Percentiles rank a stretch among this genome's conserved stretches.
These are phyloP conservation scores for Chalcis sispes DNA, from an alignment of 2,888 invertebrate genomes.

Conservation along the genomic window DNA sequence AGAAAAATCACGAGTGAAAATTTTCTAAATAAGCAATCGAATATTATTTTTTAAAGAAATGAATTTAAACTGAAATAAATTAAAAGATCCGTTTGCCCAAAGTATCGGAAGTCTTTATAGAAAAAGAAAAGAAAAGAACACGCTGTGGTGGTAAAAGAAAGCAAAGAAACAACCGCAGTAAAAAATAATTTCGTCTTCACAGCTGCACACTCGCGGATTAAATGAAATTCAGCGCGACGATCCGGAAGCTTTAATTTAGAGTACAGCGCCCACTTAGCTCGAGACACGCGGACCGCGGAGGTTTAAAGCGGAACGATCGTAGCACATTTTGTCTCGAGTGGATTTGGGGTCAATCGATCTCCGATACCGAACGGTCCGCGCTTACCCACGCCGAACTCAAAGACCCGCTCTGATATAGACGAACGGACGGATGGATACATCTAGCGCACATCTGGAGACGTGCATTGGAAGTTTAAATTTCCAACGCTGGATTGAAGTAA, in stretches of 20 bases:
- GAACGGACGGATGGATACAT: slow-evolving; percentile 8
- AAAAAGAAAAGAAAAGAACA: neutral
- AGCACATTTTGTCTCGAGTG: slow-evolving; percentile 33
- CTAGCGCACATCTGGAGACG: neutral
- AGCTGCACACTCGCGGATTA: neutral
- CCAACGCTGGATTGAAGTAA: slow-evolving; percentile 15
- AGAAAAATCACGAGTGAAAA: too few species aligned
- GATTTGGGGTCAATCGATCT: slow-evolving; percentile 32
- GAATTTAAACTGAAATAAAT: too few species aligned
- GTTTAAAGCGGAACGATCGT: slow-evolving; percentile 11
- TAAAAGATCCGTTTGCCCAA: too few species aligned
- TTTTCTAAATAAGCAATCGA: too few species aligned
- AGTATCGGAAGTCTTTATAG: neutral
- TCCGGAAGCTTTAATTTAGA: slow-evolving; percentile 21
- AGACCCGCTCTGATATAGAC: slow-evolving; percentile 6
- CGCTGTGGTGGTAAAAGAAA: too few species aligned
- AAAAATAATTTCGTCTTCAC: neutral
- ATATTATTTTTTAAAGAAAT: too few species aligned
- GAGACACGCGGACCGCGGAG: too few species aligned
- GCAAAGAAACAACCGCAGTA: neutral
- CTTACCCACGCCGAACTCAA: slow-evolving; percentile 14
- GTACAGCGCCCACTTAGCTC: slow-evolving; percentile 1
- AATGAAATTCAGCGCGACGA: slow-evolving; percentile 15
- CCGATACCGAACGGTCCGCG: neutral
- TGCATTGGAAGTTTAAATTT: slow-evolving; percentile 29